Evolutionary conservation across 1,140 invertebrate species (phyloP), one percentile per base, ranked within the genome.

Genomic region (Zaprionus tsacasi): DNA sequence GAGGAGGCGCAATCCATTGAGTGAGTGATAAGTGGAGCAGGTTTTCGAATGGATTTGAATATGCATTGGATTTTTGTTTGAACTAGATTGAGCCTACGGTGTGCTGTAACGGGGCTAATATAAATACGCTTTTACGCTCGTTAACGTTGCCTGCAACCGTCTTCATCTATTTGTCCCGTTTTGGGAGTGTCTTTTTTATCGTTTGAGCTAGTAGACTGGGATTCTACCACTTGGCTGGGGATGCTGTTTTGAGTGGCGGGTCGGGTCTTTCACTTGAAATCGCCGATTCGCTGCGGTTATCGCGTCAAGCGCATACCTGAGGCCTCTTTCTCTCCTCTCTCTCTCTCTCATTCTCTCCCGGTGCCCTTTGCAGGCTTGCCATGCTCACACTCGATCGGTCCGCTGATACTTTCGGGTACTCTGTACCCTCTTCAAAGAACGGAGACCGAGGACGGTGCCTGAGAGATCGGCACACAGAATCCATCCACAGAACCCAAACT

Each of bases 281-380:
- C 58, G 69, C 48, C 78, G 65, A 89, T 86, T 78, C 72, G 78
- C 43, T 81, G 72, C 58, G 82, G 87, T 81, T 86, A 78, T 86
- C 76, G 70, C 56, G 52, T 45, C 57, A 74, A 71, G 70, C 70
- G 76, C 81, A 78, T 91, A 91, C 88, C 88, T 91, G 88, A 72
- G 81, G 66, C 67, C 86, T 81, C 81, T 69, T 85, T 70, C 70
- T 55, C 71, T 81, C 80, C 72, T 70, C 69, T 77, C 65, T 74
- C 77, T 52, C 25, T 52, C 6, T 11, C 6, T 54, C 21, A 3
- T 1, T 54, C 21, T 30, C 12, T 55, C 5, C 27, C 25, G 21
- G 17, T 52, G 48, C 12, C 68, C 83, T 85, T 75, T 45, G 69
- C 67, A 21, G n/a, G 15, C 52, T 69, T 25, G 65, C 57, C 40